These are phyloP conservation scores for Laupala kohalensis DNA, from an alignment of 1,140 invertebrate genomes.

Conservation along the genomic window DNA sequence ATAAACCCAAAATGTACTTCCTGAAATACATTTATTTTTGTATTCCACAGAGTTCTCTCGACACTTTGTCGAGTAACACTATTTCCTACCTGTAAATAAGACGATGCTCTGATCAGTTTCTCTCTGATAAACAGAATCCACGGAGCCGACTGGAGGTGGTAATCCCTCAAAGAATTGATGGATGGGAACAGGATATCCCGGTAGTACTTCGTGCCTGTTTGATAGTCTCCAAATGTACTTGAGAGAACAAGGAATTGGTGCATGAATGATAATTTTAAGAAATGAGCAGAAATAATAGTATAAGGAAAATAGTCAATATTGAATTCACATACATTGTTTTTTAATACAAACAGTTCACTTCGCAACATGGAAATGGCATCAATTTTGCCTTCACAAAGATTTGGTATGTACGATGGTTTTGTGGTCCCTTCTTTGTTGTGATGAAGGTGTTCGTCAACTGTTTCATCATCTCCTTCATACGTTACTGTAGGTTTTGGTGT, in stretches of 20 bases:
- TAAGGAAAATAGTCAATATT: constrained; percentile 8
- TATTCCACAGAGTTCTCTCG: not conserved
- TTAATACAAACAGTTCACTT: constrained; percentile 59
- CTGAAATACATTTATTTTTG: constrained; percentile 27
- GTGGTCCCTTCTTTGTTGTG: constrained; percentile 24
- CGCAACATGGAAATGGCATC: constrained; percentile 54
- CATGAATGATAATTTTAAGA: constrained; percentile 2
- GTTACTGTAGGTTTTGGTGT: constrained; percentile 13
- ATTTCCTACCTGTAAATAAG: constrained; percentile 51
- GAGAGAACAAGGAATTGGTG: no score
- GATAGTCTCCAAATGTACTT: constrained; percentile 49
- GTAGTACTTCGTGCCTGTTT: constrained; percentile 31
- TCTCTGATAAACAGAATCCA: constrained; percentile 65
- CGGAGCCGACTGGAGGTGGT: constrained; percentile 39
- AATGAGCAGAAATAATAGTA: constrained; percentile 11
- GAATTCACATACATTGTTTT: constrained; percentile 39
- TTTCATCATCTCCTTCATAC: constrained; percentile 32
- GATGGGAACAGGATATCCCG: constrained; percentile 46
- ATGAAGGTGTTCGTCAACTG: constrained; percentile 30
- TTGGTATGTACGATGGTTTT: constrained; percentile 24
- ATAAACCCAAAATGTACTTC: constrained; percentile 52
- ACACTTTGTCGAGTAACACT: no score
- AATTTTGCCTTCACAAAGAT: constrained; percentile 49
- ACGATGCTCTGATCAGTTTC: constrained; percentile 51
- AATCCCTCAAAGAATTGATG: constrained; percentile 42